Evolutionary conservation across 2,888 invertebrate genomes (phyloP).

Genomic region (Mythimna albipuncta): DNA sequence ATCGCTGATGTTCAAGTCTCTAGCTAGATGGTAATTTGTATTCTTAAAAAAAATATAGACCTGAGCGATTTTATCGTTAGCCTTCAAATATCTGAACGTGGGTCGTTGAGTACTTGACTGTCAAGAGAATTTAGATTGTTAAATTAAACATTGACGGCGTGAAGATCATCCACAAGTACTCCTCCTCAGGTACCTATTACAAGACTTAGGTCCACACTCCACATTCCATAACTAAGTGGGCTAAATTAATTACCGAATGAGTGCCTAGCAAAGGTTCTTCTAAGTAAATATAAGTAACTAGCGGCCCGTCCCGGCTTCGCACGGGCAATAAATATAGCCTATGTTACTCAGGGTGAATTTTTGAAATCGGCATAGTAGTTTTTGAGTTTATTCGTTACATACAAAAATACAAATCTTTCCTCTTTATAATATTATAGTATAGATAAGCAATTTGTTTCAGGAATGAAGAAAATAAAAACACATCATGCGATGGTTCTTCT

Average conservation of each 20-base stretch:
- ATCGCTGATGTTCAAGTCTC: neutral
- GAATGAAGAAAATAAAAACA: conserved; percentile 67
- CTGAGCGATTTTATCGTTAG: conserved; percentile 37
- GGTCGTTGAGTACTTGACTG: conserved; percentile 27
- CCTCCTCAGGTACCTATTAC: conserved; percentile 14
- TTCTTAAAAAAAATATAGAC: conserved; percentile 39
- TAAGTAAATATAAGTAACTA: neutral
- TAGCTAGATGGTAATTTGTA: conserved; percentile 46
- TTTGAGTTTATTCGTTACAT: no score
- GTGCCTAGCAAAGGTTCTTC: neutral
- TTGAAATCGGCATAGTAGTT: no score
- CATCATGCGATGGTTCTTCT: conserved; percentile 76
- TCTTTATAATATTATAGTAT: no score
- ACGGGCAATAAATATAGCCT: no score
- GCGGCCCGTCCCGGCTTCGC: no score
- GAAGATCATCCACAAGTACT: conserved; percentile 23
- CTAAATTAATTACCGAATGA: conserved; percentile 7
- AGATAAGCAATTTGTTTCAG: conserved; percentile 68
- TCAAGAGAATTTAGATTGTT: conserved; percentile 52
- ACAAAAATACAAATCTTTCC: no score
- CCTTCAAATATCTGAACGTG: conserved; percentile 56
- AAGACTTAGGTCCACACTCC: neutral
- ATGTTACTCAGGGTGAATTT: no score
- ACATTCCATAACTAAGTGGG: neutral
- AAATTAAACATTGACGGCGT: conserved; percentile 40